Percentiles rank a stretch among this genome's conserved stretches.
phyloP scores from a whole-genome alignment of 2,888 invertebrate species.

The Yponomeuta evonymella region DNA sequence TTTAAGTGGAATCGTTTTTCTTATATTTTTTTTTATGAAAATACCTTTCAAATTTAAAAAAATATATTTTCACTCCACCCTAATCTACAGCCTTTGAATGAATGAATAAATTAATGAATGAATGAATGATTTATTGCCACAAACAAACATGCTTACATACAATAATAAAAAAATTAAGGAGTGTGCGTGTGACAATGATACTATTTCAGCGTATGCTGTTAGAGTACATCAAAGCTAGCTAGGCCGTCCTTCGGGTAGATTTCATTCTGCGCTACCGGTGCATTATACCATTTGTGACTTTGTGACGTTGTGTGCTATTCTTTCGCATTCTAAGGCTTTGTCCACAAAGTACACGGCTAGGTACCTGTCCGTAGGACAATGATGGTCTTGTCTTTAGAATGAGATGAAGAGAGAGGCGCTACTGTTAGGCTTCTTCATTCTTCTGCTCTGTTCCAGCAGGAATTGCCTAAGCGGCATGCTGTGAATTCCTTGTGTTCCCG shows the following conservation, averaged over 20 bases:
- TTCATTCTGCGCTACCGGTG: background rate
- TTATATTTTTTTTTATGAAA: too few species aligned
- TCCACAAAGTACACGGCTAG: background rate
- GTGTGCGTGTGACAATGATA: too few species aligned
- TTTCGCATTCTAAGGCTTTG: background rate
- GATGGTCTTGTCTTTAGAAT: background rate
- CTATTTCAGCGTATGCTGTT: too few species aligned
- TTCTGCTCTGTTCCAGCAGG: background rate
- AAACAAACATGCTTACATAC: too few species aligned
- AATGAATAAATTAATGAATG: too few species aligned
- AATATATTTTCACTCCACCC: too few species aligned
- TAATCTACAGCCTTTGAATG: too few species aligned
- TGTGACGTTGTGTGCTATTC: background rate
- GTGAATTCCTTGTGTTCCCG: too few species aligned
- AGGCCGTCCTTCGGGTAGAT: background rate
- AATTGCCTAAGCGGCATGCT: background rate
- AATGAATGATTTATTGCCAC: too few species aligned
- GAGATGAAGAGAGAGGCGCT: background rate
- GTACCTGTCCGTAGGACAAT: background rate
- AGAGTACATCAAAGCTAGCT: background rate
- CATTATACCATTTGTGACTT: background rate
- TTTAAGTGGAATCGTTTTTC: too few species aligned
- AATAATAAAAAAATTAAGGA: too few species aligned
- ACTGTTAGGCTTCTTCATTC: background rate
- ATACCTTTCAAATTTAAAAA: too few species aligned